Base-by-base conservation (phyloP, 1,140 invertebrate species). In the Dufourea novaeangliae region DNA sequence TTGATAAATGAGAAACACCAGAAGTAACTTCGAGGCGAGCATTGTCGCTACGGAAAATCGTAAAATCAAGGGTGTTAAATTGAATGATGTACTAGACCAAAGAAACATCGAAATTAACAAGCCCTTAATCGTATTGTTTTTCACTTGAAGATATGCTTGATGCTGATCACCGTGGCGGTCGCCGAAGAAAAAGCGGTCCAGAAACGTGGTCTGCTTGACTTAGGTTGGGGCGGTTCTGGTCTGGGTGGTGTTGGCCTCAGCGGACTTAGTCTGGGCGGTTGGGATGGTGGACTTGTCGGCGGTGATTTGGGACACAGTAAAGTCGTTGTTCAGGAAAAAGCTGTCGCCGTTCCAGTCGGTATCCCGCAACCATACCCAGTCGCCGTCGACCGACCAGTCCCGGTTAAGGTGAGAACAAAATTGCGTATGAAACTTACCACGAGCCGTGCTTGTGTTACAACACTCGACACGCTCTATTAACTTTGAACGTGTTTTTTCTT, bases 331-430 rank as follows among this genome's bases (percentile, higher is more conserved):
- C 68, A 82, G 8, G 80, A 84, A 22, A 80, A 82, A 34, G 3
- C 87, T 39, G 79, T 92, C 69, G 72, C 84, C 6, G 88, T 91
- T 14, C 89, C 91, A 14, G 79, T 89, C 10, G 59, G 85, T 11
- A 88, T 90, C 2, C 88, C 90, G 46, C 83, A 88, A 68, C 88
- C 90, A n/a, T 87, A 88, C 61, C 87, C 91, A 41, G 89, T 91
- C 71, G 79, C 87, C 37, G 91, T 92, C 64, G 91, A 92, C 70
- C 89, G 91, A 61, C 91, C 91, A 20, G 85, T 87, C 61, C 90
- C 91, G 5, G 91, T 92, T 3, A 92, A 92, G 90, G 92, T 92
- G 80, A 37, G 72, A 41, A n/a, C n/a, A n/a, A 59, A 20, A 57
- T 34, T n/a, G 5, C 11, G 4, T 5, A 5, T 11, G 22, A 32